Evolutionary conservation across 2,888 invertebrate species (phyloP).

Genomic region (Buathra laborator): DNA sequence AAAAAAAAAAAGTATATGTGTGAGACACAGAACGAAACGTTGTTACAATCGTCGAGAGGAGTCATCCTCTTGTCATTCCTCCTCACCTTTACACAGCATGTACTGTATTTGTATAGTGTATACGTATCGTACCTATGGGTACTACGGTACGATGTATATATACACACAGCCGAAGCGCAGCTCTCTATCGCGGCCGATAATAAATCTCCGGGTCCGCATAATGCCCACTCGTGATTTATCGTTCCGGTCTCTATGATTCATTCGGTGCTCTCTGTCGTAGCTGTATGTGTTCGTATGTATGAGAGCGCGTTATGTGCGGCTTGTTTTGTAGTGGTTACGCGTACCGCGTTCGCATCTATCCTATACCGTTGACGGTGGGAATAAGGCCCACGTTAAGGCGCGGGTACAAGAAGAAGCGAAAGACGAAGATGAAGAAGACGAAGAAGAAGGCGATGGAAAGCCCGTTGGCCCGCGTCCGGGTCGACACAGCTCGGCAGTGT

Average conservation of each 20-base stretch:
- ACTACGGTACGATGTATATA: background rate
- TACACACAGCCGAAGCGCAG: constrained; percentile 47
- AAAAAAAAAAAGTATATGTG: constrained; percentile 24
- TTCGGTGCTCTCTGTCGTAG: constrained; percentile 64
- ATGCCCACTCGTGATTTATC: constrained; percentile 70
- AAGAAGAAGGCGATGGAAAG: constrained; percentile 26
- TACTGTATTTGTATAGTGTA: constrained; percentile 36
- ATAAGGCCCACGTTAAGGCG: background rate
- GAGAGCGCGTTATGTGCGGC: constrained; percentile 7
- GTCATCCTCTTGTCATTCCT: constrained; percentile 62
- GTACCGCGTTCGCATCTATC: constrained; percentile 44
- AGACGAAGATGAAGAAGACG: constrained; percentile 9
- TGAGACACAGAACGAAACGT: constrained; percentile 41
- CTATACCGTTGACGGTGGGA: constrained; percentile 12
- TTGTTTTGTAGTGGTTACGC: constrained; percentile 31
- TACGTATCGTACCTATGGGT: constrained; percentile 1
- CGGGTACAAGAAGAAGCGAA: constrained; percentile 17
- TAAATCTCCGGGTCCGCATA: constrained; percentile 71
- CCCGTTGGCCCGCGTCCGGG: constrained; percentile 5
- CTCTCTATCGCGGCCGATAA: constrained; percentile 68
- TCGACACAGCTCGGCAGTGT: constrained; percentile 23
- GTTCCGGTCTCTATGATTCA: constrained; percentile 72
- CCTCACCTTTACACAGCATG: constrained; percentile 47
- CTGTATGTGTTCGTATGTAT: constrained; percentile 18
- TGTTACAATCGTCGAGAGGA: constrained; percentile 47